phyloP scores from a whole-genome alignment of 2,113 vertebrate species.

The Nesospiza acunhae region DNA sequence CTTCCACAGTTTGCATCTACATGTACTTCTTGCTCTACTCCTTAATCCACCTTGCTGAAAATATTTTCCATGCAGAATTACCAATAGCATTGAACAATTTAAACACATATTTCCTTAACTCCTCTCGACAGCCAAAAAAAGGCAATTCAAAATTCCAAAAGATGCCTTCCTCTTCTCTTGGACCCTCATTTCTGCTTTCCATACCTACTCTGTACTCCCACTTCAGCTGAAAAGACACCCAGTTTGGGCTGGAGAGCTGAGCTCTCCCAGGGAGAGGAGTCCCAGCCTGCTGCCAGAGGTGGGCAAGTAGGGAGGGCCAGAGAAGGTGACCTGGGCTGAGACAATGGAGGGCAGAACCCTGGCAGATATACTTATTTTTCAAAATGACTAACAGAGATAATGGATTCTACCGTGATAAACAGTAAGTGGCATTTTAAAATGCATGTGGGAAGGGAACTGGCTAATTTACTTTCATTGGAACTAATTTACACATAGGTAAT shows the following conservation, averaged over 20 bases:
- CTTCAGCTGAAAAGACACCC: background rate
- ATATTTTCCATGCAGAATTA: background rate
- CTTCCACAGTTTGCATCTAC: background rate
- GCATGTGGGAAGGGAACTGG: background rate
- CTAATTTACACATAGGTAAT: slow-evolving; percentile 8
- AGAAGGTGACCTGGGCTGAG: background rate
- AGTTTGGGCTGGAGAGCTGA: background rate
- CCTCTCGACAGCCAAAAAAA: background rate
- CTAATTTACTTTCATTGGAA: slow-evolving; percentile 21
- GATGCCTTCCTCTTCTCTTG: background rate
- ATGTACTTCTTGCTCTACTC: background rate
- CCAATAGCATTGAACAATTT: background rate
- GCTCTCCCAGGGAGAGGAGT: background rate
- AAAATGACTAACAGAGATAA: slow-evolving; percentile 4
- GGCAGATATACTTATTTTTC: background rate
- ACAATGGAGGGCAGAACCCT: background rate
- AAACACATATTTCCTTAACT: background rate
- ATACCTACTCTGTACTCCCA: background rate
- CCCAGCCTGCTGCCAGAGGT: background rate
- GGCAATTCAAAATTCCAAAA: background rate
- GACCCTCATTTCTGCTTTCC: background rate
- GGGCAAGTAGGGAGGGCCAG: background rate
- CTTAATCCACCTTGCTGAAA: background rate
- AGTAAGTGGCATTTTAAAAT: background rate
- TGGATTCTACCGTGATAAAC: background rate